phyloP scores from a whole-genome alignment of 2,888 invertebrate genomes.

The Hermodice carunculata region DNA sequence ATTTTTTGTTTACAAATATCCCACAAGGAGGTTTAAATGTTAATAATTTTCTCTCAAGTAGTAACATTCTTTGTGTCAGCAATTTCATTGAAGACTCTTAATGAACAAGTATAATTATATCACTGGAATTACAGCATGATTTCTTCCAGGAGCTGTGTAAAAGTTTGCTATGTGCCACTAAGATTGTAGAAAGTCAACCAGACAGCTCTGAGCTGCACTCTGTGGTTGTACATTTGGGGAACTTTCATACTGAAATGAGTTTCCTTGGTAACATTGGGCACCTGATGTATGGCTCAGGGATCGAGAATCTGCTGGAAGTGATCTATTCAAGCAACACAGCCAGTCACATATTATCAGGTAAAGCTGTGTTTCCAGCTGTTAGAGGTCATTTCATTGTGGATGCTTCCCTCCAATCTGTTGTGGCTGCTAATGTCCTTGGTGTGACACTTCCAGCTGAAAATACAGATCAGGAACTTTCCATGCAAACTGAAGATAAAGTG shows the following conservation, averaged over 20 bases:
- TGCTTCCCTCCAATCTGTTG: constrained; percentile 15
- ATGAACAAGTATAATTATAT: no score
- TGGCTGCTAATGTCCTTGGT: not conserved
- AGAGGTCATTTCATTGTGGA: constrained; percentile 45
- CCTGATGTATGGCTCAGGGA: constrained; percentile 42
- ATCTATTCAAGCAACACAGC: constrained; percentile 47
- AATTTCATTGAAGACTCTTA: no score
- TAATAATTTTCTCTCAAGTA: no score
- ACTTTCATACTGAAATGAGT: constrained; percentile 46
- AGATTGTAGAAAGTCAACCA: constrained; percentile 24
- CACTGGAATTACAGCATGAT: no score
- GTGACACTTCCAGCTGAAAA: not conserved
- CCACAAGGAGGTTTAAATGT: no score
- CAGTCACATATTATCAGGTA: constrained; percentile 47
- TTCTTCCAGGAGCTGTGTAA: no score
- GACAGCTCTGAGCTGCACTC: constrained; percentile 21
- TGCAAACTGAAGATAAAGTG: not conserved
- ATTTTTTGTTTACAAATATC: no score
- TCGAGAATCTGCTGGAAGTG: constrained; percentile 43
- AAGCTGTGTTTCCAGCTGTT: constrained; percentile 41
- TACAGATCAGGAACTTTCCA: not conserved
- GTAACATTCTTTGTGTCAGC: no score
- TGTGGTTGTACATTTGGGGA: constrained; percentile 35
- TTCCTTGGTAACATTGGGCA: constrained; percentile 47
- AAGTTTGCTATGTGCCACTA: no score